phyloP scores from a whole-genome alignment of 1,140 invertebrate genomes.

The Diachasmimorpha longicaudata region DNA sequence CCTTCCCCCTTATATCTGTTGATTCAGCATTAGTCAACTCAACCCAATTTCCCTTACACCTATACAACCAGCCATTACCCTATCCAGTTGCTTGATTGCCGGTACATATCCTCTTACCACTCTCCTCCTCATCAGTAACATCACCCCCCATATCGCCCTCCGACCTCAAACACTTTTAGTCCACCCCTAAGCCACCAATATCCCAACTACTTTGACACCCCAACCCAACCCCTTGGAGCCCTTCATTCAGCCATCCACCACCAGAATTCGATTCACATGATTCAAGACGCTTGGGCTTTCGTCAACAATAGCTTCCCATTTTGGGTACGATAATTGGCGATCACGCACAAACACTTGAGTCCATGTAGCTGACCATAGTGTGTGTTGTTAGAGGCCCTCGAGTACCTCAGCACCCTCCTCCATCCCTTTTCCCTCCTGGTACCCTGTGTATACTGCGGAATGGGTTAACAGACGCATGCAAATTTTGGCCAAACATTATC shows the following conservation, averaged over 20 bases:
- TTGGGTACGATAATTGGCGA: constrained; percentile 10
- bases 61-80: neutral
- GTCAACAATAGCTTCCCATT: neutral
- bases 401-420: neutral
- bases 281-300: neutral
- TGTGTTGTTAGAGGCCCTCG: neutral
- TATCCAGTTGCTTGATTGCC: neutral
- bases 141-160: neutral
- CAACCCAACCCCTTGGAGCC: neutral
- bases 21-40: neutral
- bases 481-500: constrained; percentile 57
- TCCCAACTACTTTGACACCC: neutral
- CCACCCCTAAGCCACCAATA: neutral
- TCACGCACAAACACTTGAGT: neutral
- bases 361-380: neutral
- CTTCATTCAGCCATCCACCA: neutral
- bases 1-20: neutral
- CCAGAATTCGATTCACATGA: too few relatives aligned
- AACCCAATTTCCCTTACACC: neutral
- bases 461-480: constrained; percentile 57
- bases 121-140: neutral
- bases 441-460: constrained; percentile 34
- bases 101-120: neutral
- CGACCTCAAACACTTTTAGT: neutral
- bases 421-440: neutral